Base-by-base conservation (phyloP, 1,140 invertebrate genomes). In the Hermetia illucens region DNA sequence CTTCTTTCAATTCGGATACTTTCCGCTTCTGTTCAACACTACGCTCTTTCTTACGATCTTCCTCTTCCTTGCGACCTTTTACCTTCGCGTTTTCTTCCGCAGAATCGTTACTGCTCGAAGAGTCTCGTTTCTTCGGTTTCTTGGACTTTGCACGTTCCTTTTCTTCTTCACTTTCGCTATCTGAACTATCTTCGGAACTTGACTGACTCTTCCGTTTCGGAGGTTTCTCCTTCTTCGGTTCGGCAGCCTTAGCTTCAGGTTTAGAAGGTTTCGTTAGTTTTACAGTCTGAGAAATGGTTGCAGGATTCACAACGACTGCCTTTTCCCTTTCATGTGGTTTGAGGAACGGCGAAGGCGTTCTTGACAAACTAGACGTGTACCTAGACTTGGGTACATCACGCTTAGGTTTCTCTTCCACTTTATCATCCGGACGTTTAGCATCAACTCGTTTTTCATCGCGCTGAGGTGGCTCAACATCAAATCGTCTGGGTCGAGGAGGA, bases 311-410 rank as follows among this genome's bases (percentile, higher is more conserved):
- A 6, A 12, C 21, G 22, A 15, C 12, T 24, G 21, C 8, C 21
- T 36, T 30, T 20, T 32, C 22, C 15, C 58, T 51, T 53, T 82
- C 79, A 46, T 80, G 74, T 34, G 77, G 75, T 59, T 82, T 79
- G 39, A 82, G 72, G 58, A 83, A 83, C 32, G 81, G 80, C 16
- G 80, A 83, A 16, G 81, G 80, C 2, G 81, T 83, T 41, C 81
- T 70, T 6, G 80, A 83, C 15, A 83, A 63, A 49, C 80, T 83
- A 58, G 70, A 16, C 34, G 36, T 49, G 32, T 43, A 41, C 12
- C 30, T 74, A 76, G n/a, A n/a, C n/a, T n/a, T n/a, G n/a, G n/a
- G n/a, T n/a, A n/a, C 55, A 25, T 61, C 50, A 21, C 55, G 40
- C 5, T 39, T 44, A 2, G 63, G 61, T 35, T 63, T 54, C 6